phyloP scores from a whole-genome alignment of 1,140 invertebrate genomes.

The Theocolax elegans region DNA sequence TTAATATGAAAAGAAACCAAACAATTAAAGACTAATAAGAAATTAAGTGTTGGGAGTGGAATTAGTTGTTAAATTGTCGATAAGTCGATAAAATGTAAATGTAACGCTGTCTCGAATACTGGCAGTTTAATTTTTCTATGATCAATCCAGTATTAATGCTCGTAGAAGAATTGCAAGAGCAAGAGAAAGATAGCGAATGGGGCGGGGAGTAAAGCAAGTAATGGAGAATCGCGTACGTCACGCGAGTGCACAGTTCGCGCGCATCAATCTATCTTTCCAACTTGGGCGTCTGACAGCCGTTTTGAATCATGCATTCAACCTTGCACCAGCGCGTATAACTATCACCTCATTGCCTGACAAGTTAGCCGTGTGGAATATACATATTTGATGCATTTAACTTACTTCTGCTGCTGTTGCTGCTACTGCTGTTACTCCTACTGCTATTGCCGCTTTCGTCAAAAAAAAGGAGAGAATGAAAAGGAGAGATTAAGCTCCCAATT shows the following conservation, averaged over 20 bases:
- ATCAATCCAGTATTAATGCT: conserved; percentile 49
- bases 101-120: conserved; percentile 27
- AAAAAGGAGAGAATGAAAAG: conserved; percentile 1
- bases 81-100: conserved; percentile 1
- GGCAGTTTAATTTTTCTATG: conserved; percentile 55
- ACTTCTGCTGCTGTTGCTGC: not conserved
- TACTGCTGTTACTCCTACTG: too few species aligned
- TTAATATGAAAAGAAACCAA: too few species aligned
- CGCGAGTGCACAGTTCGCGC: conserved; percentile 50
- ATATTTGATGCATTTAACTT: conserved; percentile 48
- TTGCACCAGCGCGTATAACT: conserved; percentile 26
- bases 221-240: conserved; percentile 50
- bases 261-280: conserved; percentile 61
- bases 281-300: conserved; percentile 57
- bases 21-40: too few species aligned
- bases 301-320: conserved; percentile 58
- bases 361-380: conserved; percentile 18
- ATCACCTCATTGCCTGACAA: conserved; percentile 21
- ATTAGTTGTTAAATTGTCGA: not conserved
- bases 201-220: conserved; percentile 48
- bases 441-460: not conserved
- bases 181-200: conserved; percentile 48
- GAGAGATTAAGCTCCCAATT: conserved; percentile 39
- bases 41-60: not conserved
- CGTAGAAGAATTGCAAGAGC: conserved; percentile 9